Percentiles rank a stretch among this genome's conserved stretches.
Evolutionary conservation across 2,797 vertebrate species (phyloP).

Genomic region (Danionella dracula): DNA sequence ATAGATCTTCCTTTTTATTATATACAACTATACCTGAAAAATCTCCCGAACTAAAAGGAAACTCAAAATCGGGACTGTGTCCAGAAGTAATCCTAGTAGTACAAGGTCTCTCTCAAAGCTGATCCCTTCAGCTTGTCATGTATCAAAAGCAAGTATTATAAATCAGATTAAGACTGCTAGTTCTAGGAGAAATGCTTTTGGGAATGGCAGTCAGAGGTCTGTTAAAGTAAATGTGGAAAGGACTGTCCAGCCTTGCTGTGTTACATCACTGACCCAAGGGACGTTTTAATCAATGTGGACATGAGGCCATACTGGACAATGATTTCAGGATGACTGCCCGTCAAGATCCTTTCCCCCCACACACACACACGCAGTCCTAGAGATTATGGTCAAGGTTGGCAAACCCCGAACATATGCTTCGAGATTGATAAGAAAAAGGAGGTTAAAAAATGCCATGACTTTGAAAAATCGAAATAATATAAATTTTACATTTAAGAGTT

Average conservation of each 20-base stretch:
- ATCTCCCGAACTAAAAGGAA: neutral
- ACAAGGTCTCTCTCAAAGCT: neutral
- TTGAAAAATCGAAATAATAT: too few relatives aligned
- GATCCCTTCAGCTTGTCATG: neutral
- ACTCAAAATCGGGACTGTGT: neutral
- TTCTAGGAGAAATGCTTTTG: slow-evolving; percentile 24
- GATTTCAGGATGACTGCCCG: neutral
- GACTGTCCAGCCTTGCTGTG: neutral
- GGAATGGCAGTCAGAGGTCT: slow-evolving; percentile 14
- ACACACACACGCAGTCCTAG: neutral
- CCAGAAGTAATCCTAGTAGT: neutral
- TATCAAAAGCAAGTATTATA: slow-evolving; percentile 16
- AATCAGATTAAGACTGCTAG: slow-evolving; percentile 24
- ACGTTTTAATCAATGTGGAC: slow-evolving; percentile 23
- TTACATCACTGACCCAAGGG: slow-evolving; percentile 22
- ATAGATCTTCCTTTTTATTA: neutral
- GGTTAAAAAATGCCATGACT: too few relatives aligned
- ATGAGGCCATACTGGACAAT: neutral
- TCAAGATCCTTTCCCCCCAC: neutral
- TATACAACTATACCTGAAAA: neutral
- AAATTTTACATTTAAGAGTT: too few relatives aligned
- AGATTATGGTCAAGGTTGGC: slow-evolving; percentile 17
- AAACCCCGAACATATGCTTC: neutral
- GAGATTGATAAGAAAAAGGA: neutral
- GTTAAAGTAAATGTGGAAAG: slow-evolving; percentile 22